Evolutionary conservation across 35 echinoderm and acorn worm species (phyloP).

Genomic region (Diadema setosum): DNA sequence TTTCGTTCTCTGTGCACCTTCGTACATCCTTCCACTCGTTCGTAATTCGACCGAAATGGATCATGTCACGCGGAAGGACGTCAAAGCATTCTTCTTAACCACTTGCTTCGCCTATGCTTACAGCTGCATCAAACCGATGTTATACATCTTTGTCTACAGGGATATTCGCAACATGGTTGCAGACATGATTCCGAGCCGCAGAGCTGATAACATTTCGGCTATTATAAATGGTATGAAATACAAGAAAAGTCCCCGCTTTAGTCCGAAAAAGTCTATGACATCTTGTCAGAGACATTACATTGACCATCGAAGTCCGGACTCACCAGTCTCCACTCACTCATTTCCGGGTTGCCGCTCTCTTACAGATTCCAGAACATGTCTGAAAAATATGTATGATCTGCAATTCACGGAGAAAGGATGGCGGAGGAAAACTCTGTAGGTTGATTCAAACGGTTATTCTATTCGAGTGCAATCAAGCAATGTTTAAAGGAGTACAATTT

Average conservation of each 20-base stretch:
- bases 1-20: background rate
- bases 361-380: background rate
- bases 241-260: background rate
- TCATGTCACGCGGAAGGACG: background rate
- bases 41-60: background rate
- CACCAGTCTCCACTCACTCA: background rate
- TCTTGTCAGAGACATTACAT: background rate
- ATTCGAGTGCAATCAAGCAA: too few relatives aligned
- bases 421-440: constrained; percentile 13
- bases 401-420: constrained; percentile 7
- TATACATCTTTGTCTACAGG: constrained; percentile 1
- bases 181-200: background rate
- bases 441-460: too few relatives aligned
- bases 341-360: background rate
- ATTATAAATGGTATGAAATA: background rate
- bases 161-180: background rate
- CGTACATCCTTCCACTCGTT: background rate
- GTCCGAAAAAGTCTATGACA: background rate
- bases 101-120: background rate
- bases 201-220: background rate
- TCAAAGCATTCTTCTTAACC: background rate
- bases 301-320: background rate
- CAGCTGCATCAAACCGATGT: background rate
- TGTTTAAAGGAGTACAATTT: too few relatives aligned
- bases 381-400: background rate